phyloP scores from a whole-genome alignment of 2,113 vertebrate genomes.

The Bagarius yarrelli region DNA sequence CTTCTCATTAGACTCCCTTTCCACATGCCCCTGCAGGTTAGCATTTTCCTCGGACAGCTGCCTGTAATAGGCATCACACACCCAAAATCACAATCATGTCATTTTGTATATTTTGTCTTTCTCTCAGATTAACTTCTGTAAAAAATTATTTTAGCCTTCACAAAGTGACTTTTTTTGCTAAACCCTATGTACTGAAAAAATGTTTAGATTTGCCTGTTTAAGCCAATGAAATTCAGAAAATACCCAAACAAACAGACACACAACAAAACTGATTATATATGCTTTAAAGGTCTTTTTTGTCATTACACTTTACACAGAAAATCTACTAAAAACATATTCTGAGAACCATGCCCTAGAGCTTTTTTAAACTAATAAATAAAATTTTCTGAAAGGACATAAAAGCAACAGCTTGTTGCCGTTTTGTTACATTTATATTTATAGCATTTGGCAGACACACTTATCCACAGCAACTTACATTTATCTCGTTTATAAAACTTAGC shows the following conservation, averaged over 20 bases:
- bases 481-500: too few species aligned
- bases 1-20: constrained; percentile 93
- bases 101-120: too few species aligned
- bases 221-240: background rate
- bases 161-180: background rate
- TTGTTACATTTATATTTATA: background rate
- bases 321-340: background rate
- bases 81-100: background rate
- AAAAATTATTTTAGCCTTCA: background rate
- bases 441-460: background rate
- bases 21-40: constrained; percentile 89
- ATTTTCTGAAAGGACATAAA: background rate
- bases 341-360: background rate
- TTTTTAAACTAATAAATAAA: background rate
- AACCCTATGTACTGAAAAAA: background rate
- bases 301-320: background rate
- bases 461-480: too few species aligned
- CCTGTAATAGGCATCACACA: constrained; percentile 63
- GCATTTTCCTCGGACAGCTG: constrained; percentile 94
- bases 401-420: background rate
- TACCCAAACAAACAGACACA: background rate
- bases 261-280: background rate
- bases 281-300: background rate
- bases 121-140: background rate
- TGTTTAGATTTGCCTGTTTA: background rate